Evolutionary conservation across 2,113 vertebrate genomes (phyloP).

Genomic region (Vulpes ferrilata): DNA sequence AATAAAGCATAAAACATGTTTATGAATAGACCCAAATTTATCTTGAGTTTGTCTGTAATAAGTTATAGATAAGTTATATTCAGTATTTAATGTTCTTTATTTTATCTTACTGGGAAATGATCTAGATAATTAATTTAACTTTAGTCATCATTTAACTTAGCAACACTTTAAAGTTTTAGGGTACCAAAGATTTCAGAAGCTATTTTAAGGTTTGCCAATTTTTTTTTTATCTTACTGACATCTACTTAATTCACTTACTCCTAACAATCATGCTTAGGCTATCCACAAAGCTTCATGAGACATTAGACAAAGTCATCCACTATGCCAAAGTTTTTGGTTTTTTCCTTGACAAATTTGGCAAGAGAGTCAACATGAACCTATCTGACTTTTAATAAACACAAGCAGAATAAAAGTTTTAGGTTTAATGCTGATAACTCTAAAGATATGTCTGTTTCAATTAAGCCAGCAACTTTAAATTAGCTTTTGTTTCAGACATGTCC

Average conservation of each 20-base stretch:
- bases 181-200: background rate
- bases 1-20: background rate
- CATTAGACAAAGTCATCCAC: background rate
- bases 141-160: background rate
- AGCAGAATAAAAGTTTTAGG: background rate
- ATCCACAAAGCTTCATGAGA: background rate
- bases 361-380: background rate
- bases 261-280: background rate
- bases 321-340: background rate
- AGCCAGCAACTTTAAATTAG: background rate
- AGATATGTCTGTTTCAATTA: background rate
- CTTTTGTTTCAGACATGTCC: background rate
- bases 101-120: background rate
- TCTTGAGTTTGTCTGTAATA: background rate
- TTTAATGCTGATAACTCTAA: background rate
- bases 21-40: background rate
- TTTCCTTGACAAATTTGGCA: background rate
- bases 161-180: background rate
- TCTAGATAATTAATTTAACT: background rate
- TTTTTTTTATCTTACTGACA: background rate
- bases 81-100: background rate
- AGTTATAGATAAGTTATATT: background rate
- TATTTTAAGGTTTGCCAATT: background rate
- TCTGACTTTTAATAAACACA: background rate
- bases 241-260: background rate